A percentile compares a stretch with the other conserved stretches of the same genome.
Evolutionary conservation across 2,113 vertebrate species (phyloP).

Genomic region (Sorex fumeus): DNA sequence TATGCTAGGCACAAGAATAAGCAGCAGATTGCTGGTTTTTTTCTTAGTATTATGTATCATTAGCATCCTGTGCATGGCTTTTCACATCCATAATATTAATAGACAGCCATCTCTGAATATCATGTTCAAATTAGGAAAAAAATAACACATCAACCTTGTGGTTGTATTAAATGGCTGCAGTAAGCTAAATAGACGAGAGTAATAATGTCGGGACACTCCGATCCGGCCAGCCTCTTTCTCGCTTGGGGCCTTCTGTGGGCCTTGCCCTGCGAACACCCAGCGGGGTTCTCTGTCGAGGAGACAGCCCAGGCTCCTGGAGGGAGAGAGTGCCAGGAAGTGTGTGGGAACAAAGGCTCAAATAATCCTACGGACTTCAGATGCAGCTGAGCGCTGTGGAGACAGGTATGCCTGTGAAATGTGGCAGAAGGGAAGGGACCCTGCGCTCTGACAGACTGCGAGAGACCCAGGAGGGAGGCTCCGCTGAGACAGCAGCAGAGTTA

Average conservation of each 20-base stretch:
- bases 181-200: background rate
- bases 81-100: background rate
- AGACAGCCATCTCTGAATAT: background rate
- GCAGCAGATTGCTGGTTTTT: background rate
- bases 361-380: background rate
- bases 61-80: background rate
- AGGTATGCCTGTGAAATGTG: background rate
- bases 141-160: background rate
- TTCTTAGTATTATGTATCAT: conserved; percentile 40
- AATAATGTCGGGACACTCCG: background rate
- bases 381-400: background rate
- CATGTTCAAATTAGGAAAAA: conserved; percentile 22
- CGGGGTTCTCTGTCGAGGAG: background rate
- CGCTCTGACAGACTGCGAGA: background rate
- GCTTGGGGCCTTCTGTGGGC: background rate
- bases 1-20: background rate
- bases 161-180: background rate
- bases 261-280: background rate
- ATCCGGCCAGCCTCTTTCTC: background rate
- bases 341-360: background rate
- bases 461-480: background rate
- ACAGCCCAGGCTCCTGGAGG: background rate
- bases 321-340: background rate
- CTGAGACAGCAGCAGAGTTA: background rate
- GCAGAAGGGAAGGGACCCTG: background rate